These are phyloP conservation scores for Drosophila lini DNA, from an alignment of 1,140 invertebrate genomes.

Conservation along the genomic window DNA sequence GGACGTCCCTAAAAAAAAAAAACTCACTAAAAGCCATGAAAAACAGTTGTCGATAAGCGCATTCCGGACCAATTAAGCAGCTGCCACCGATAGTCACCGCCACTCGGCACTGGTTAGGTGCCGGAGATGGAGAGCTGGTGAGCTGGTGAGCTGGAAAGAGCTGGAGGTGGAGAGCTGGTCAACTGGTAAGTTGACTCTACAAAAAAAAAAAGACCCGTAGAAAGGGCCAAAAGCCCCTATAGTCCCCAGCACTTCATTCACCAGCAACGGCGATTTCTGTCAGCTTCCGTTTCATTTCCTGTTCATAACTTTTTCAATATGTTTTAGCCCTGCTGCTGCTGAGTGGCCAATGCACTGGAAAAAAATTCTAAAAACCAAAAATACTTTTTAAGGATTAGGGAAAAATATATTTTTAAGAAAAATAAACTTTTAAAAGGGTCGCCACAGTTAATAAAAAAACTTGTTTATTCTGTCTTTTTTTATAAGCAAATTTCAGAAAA, in stretches of 20 bases:
- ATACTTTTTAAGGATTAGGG: not conserved
- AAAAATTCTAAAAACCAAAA: not conserved
- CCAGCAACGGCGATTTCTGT: slow-evolving; percentile 36
- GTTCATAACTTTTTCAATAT: slow-evolving; percentile 68
- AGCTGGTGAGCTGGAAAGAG: not conserved
- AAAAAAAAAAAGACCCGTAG: not conserved
- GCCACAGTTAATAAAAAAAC: no score
- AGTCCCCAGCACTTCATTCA: not conserved
- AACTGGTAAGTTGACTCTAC: not conserved
- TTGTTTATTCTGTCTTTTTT: no score
- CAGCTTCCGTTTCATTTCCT: slow-evolving; percentile 63
- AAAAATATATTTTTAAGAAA: not conserved
- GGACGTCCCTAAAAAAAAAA: not conserved
- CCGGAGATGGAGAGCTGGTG: not conserved
- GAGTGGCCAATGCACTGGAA: not conserved
- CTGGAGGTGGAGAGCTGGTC: not conserved
- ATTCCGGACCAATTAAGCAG: slow-evolving; percentile 29
- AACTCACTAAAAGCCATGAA: not conserved
- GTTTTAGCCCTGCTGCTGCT: slow-evolving; percentile 10
- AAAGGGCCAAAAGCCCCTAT: not conserved
- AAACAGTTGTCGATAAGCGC: slow-evolving; percentile 59
- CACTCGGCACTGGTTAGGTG: slow-evolving; percentile 4
- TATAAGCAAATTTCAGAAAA: no score
- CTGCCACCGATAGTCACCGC: slow-evolving; percentile 13
- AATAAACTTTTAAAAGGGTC: no score